Evolutionary conservation across 2,888 invertebrate genomes (phyloP).

Genomic region (Phrixothrix hirtus): DNA sequence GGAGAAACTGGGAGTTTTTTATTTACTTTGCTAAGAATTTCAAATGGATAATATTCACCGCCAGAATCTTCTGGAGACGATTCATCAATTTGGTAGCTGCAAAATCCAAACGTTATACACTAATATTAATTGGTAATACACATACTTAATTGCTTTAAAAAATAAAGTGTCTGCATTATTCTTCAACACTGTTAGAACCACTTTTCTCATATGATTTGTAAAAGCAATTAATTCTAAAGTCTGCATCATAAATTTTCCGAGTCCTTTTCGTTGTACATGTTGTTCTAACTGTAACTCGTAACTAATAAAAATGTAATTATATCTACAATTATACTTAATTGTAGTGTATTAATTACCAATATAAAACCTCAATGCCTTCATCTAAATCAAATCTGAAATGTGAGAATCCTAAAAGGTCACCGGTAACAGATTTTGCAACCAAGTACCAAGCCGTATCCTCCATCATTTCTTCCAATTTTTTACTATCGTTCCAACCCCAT

Average conservation of each 20-base stretch:
- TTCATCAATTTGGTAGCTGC: too few species aligned
- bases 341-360: conserved; percentile 63
- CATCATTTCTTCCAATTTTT: conserved; percentile 73
- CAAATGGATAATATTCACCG: too few species aligned
- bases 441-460: conserved; percentile 76
- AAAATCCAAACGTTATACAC: too few species aligned
- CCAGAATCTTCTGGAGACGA: too few species aligned
- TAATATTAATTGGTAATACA: conserved; percentile 13
- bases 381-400: conserved; percentile 87
- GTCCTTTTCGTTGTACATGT: conserved; percentile 71
- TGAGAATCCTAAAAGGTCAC: conserved; percentile 69
- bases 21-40: too few species aligned
- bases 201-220: conserved; percentile 76
- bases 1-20: too few species aligned
- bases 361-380: conserved; percentile 73
- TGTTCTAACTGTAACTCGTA: conserved; percentile 86
- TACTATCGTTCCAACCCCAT: conserved; percentile 80
- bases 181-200: conserved; percentile 81
- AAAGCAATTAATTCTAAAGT: conserved; percentile 76
- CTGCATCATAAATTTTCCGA: conserved; percentile 81
- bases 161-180: conserved; percentile 76
- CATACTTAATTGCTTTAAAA: conserved; percentile 76
- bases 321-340: not conserved
- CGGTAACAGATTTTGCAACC: conserved; percentile 62
- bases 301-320: conserved; percentile 57